Evolutionary conservation across 1,140 invertebrate species (phyloP).

Genomic region (Aphaenogaster rudis): DNA sequence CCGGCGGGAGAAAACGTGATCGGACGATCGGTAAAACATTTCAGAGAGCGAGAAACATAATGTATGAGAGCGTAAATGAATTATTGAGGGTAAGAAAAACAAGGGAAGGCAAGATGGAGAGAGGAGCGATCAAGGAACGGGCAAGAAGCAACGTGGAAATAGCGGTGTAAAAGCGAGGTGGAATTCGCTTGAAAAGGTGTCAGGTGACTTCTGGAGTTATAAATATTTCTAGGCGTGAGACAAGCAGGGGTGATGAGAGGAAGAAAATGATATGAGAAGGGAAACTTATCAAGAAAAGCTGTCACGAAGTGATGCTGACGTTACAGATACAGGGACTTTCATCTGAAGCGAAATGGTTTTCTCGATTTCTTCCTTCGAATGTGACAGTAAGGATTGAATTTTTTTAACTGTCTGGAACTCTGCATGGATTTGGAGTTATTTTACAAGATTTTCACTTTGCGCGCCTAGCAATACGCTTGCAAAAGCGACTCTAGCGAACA

Average conservation of each 20-base stretch:
- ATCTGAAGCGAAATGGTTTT: conserved; percentile 28
- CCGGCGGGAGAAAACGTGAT: background rate
- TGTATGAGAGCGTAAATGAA: conserved; percentile 1
- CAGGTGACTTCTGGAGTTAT: background rate
- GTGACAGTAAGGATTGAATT: conserved; percentile 61
- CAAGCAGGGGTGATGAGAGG: conserved; percentile 11
- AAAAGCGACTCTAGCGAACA: background rate
- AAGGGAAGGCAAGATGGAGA: background rate
- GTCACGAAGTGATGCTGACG: conserved; percentile 50
- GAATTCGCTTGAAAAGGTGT: conserved; percentile 24
- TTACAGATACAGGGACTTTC: conserved; percentile 32
- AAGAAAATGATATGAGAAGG: conserved; percentile 31
- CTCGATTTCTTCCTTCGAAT: conserved; percentile 36
- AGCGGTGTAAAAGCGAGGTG: background rate
- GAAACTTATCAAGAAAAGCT: conserved; percentile 25
- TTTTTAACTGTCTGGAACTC: conserved; percentile 27
- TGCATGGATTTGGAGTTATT: conserved; percentile 3
- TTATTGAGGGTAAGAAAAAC: background rate
- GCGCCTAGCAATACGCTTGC: background rate
- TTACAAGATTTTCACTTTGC: conserved; percentile 15
- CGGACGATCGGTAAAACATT: background rate
- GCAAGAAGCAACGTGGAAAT: background rate
- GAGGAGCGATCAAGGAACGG: background rate
- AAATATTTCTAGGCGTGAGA: conserved; percentile 29
- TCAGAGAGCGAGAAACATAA: background rate